phyloP scores from a whole-genome alignment of 2,888 invertebrate genomes.

The Protula sp. region DNA sequence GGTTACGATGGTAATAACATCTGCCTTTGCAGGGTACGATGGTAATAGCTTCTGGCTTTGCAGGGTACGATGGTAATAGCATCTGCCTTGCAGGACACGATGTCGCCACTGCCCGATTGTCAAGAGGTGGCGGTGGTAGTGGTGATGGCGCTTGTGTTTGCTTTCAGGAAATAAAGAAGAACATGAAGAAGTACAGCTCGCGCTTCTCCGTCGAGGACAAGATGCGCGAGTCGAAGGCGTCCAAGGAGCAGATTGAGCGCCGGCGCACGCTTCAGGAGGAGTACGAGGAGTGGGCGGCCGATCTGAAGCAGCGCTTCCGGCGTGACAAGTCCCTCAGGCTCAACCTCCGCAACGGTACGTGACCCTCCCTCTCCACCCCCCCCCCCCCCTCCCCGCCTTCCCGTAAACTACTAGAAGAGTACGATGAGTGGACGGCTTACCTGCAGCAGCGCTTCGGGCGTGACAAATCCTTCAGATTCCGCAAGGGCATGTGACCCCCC shows the following conservation, averaged over 20 bases:
- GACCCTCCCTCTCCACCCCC: too few relatives aligned
- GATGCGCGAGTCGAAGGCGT: conserved; percentile 83
- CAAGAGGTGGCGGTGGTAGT: too few relatives aligned
- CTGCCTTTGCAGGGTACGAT: too few relatives aligned
- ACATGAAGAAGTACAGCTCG: conserved; percentile 92
- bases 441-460: conserved; percentile 67
- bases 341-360: conserved; percentile 80
- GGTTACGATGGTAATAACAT: too few relatives aligned
- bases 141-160: too few relatives aligned
- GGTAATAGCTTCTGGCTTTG: too few relatives aligned
- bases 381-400: too few relatives aligned
- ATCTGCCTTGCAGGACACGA: too few relatives aligned
- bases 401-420: conserved; percentile 80
- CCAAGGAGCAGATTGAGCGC: conserved; percentile 91
- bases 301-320: conserved; percentile 69
- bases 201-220: conserved; percentile 96
- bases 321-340: conserved; percentile 72
- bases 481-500: conserved; percentile 72
- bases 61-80: too few relatives aligned
- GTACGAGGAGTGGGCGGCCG: conserved; percentile 74
- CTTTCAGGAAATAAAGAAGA: conserved; percentile 86
- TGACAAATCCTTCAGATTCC: conserved; percentile 75
- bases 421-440: conserved; percentile 73
- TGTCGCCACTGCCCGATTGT: too few relatives aligned
- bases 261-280: conserved; percentile 81